Conservation (phyloP, 1,140 invertebrate species). For the Drosophila watanabei region DNA sequence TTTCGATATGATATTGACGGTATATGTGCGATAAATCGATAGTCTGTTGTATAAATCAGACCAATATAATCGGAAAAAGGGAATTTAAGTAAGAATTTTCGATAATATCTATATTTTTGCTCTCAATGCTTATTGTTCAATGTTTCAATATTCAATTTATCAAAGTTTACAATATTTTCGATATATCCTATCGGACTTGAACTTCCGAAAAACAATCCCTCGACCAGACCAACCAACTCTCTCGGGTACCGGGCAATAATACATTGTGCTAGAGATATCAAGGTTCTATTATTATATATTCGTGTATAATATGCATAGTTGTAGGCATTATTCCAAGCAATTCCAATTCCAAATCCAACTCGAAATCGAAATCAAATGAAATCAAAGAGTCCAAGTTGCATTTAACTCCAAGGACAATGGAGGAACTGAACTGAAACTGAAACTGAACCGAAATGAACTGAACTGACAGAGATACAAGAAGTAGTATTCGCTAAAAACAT, state of each 20-base stretch:
- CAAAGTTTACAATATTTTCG: background rate
- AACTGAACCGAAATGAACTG: conserved; percentile 18
- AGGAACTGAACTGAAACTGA: conserved; percentile 22
- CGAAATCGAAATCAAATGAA: conserved; percentile 25
- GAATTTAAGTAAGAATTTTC: background rate
- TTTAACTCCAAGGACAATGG: conserved; percentile 32
- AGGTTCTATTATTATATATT: conserved; percentile 48
- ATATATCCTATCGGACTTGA: background rate
- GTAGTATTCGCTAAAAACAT: conserved; percentile 37
- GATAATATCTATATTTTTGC: background rate
- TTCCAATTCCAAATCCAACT: conserved; percentile 27
- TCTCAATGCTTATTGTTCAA: background rate
- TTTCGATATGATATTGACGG: background rate
- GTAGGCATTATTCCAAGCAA: conserved; percentile 31
- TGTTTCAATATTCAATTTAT: background rate
- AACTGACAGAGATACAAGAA: conserved; percentile 23
- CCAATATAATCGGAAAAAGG: no score
- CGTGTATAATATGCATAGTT: conserved; percentile 26
- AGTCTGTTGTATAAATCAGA: no score
- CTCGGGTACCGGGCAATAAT: conserved; percentile 51
- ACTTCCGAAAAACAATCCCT: background rate
- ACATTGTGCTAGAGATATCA: conserved; percentile 39
- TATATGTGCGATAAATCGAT: no score
- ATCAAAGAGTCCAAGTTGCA: conserved; percentile 41
- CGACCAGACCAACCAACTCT: conserved; percentile 31